phyloP scores from a whole-genome alignment of 2,113 vertebrate species.

The Tachuris rubrigastra region DNA sequence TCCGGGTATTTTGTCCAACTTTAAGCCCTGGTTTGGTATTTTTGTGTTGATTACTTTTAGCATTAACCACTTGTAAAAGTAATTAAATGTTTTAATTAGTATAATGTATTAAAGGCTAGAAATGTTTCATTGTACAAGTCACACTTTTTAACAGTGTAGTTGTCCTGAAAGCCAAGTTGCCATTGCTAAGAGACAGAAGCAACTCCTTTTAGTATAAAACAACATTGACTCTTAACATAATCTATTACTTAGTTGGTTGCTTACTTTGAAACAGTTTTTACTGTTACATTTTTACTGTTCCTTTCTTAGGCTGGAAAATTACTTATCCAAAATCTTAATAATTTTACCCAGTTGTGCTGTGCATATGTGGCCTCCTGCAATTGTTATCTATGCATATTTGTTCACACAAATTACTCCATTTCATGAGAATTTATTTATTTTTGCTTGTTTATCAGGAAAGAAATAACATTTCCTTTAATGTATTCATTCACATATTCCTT shows the following conservation, averaged over 20 bases:
- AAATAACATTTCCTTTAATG: conserved; percentile 21
- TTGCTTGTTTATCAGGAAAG: not conserved
- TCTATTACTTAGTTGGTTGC: not conserved
- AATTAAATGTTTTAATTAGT: not conserved
- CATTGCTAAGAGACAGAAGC: not conserved
- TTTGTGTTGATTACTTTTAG: not conserved
- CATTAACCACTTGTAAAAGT: not conserved
- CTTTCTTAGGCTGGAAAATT: not conserved
- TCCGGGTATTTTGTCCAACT: not conserved
- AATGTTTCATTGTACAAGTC: not conserved
- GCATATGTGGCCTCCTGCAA: not conserved
- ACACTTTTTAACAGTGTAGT: not conserved
- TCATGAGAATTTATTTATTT: conserved; percentile 3
- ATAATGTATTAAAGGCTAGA: not conserved
- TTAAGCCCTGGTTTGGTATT: not conserved
- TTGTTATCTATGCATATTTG: conserved; percentile 18
- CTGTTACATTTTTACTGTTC: not conserved
- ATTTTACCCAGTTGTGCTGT: not conserved
- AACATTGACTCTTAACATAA: not conserved
- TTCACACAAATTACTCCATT: not conserved
- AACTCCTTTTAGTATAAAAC: not conserved
- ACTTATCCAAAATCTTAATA: conserved; percentile 6
- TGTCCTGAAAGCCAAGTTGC: not conserved
- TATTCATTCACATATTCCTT: conserved; percentile 25
- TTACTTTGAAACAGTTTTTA: not conserved